Base-by-base conservation (phyloP, 2,797 vertebrate genomes). In the Geotrypetes seraphini region DNA sequence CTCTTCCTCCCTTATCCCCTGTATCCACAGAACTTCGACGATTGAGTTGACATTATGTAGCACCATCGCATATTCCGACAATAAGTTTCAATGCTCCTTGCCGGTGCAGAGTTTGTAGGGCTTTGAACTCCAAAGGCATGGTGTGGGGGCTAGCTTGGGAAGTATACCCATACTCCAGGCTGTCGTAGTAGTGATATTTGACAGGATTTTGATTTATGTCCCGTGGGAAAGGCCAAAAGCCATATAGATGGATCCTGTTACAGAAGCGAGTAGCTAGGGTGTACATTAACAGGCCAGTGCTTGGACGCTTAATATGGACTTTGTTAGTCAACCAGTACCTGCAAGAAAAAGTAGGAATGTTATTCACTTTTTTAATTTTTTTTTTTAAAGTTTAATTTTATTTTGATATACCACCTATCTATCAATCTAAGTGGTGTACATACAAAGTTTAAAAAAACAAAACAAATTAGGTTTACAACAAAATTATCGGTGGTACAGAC, bases 261-360 rank as follows among this genome's bases (percentile, higher is more conserved):
- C 95, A 97, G 83, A 97, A 97, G n/a, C 92, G 92, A 0, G 95
- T 98, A 39, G 93, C 91, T 72, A 98, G 73, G 1, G 94, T 97
- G 49, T 98, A 97, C 94, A 98, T 98, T 55, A 97, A 75, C 21
- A 98, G 88, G 45, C 95, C 95, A 0, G 95, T 98, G 52, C 93
- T 97, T 4, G 95, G 95, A 26, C 95, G 83, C 65, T 98, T 98
- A 53, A 98, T 98, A 64, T 91, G 90, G 31, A 98, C 88, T 16
- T 90, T 88, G 75, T 98, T 97, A 4, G 95, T 97, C 17, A 98
- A 75, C 95, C 95, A 98, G 31, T 97, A 98, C 61, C 95, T 98
- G 32, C 22, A 54, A 29, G 35, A 19, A 0, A 24, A 17, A 47
- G 8, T 25, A 16, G 6, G 50, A 5, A 19, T n/a, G n/a, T 5